phyloP scores from a whole-genome alignment of 2,113 vertebrate species.

The Hippocampus comes region DNA sequence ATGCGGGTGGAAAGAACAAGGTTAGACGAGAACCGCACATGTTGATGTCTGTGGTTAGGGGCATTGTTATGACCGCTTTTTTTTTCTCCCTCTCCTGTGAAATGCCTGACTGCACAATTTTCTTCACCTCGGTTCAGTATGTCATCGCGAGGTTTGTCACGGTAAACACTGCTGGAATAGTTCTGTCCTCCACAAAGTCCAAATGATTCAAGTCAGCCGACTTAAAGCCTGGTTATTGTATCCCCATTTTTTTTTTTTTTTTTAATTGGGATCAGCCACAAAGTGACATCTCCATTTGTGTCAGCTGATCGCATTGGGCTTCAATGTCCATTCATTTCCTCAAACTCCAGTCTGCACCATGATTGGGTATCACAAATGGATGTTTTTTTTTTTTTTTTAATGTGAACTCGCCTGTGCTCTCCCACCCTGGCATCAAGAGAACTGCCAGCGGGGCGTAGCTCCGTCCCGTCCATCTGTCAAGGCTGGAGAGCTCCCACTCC shows the following conservation, averaged over 20 bases:
- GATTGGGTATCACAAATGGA: too few relatives aligned
- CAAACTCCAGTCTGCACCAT: too few relatives aligned
- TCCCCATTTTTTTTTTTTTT: too few relatives aligned
- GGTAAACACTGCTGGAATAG: background rate
- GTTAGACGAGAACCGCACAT: slow-evolving; percentile 35
- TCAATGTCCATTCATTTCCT: too few relatives aligned
- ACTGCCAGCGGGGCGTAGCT: slow-evolving; percentile 37
- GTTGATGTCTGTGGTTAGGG: slow-evolving; percentile 26
- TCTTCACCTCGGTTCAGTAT: background rate
- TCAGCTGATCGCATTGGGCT: too few relatives aligned
- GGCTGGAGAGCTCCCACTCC: slow-evolving; percentile 53
- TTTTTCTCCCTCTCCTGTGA: slow-evolving; percentile 3
- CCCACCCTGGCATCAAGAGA: slow-evolving; percentile 23
- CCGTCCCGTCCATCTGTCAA: slow-evolving; percentile 63
- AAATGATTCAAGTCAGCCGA: too few relatives aligned
- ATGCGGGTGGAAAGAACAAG: slow-evolving; percentile 36
- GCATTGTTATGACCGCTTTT: slow-evolving; percentile 26
- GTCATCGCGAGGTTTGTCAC: background rate
- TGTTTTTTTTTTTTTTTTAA: too few relatives aligned
- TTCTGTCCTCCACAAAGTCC: too few relatives aligned
- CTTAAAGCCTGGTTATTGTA: too few relatives aligned
- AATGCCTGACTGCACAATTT: slow-evolving; percentile 4
- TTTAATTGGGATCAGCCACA: too few relatives aligned
- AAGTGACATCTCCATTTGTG: too few relatives aligned
- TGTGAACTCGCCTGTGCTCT: background rate